Base-by-base conservation (phyloP, 2,113 vertebrate genomes). In the Thalassarche chlororhynchos region DNA sequence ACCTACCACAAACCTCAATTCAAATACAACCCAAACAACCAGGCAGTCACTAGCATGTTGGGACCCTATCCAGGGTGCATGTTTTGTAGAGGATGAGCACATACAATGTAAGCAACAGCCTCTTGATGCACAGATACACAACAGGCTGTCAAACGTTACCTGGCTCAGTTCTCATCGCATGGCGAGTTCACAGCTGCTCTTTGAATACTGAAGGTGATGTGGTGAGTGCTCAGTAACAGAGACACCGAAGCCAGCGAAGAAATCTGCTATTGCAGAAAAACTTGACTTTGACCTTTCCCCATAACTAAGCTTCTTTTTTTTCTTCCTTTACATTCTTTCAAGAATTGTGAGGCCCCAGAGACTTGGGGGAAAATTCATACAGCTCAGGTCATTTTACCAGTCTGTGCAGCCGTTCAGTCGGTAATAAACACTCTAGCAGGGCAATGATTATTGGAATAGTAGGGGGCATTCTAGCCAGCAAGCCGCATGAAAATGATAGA, bases 401-500 rank as follows among this genome's bases (percentile, higher is more conserved):
- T 77, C 69, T 92, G 54, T 91, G 91, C 80, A 96, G 89, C 71
- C 74, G 3, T 84, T 87, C 75, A 92, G 92, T 81, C 93, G 88
- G 90, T 84, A 95, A 92, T 96, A 91, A 95, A 96, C 90, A 80
- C 88, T 89, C 58, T 84, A 90, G 87, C 77, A 83, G 91, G 85
- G 89, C 93, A 96, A 87, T 84, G 89, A 95, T 96, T 92, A 92
- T 57, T 90, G 83, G 44, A 95, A 74, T 95, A 89, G 89, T 94
- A 90, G 94, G 93, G 91, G 93, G 91, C 84, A 97, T 95, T 91
- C 87, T 95, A 89, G 82, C 70, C 83, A 90, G 93, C 93, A 92
- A 92, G 84, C 87, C 93, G 70, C 94, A 94, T 95, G 94, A 96
- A 97, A 96, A 97, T 97, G 95, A 97, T 93, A 69, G 97, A 97